A percentile compares a stretch with the other conserved stretches of the same genome.
These are phyloP conservation scores for Euwallacea similis DNA, from an alignment of 1,140 invertebrate species.

Conservation along the genomic window DNA sequence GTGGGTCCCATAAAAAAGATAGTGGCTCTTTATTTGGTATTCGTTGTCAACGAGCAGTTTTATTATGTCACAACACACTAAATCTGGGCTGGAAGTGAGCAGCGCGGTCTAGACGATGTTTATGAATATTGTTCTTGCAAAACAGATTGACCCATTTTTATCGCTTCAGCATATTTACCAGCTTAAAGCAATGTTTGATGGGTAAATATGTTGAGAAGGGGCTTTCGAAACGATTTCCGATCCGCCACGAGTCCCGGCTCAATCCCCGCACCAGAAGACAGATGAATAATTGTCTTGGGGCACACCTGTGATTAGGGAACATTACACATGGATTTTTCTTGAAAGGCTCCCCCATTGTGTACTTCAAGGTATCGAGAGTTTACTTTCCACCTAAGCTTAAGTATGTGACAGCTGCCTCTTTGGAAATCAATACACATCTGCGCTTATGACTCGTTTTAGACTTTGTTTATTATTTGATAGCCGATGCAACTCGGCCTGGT, in stretches of 20 bases:
- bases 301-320: slow-evolving; percentile 34
- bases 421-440: slow-evolving; percentile 35
- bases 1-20: slow-evolving; percentile 28
- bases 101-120: background rate
- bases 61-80: slow-evolving; percentile 24
- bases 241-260: slow-evolving; percentile 15
- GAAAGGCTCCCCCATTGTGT: slow-evolving; percentile 20
- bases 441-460: slow-evolving; percentile 19
- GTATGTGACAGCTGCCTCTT: slow-evolving; percentile 27
- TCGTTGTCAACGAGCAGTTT: slow-evolving; percentile 27
- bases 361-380: slow-evolving; percentile 34
- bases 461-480: no score
- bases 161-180: slow-evolving; percentile 6
- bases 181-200: background rate
- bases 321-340: slow-evolving; percentile 38
- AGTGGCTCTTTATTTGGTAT: slow-evolving; percentile 33
- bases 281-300: slow-evolving; percentile 34
- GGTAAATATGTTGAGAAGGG: background rate
- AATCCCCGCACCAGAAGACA: slow-evolving; percentile 9
- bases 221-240: slow-evolving; percentile 16
- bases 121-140: background rate
- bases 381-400: slow-evolving; percentile 31
- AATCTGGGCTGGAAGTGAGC: background rate
- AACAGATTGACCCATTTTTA: background rate
- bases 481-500: no score